These are phyloP conservation scores for Scolopax bukidnonensis DNA, from an alignment of 2,797 vertebrate genomes.

Conservation along the genomic window DNA sequence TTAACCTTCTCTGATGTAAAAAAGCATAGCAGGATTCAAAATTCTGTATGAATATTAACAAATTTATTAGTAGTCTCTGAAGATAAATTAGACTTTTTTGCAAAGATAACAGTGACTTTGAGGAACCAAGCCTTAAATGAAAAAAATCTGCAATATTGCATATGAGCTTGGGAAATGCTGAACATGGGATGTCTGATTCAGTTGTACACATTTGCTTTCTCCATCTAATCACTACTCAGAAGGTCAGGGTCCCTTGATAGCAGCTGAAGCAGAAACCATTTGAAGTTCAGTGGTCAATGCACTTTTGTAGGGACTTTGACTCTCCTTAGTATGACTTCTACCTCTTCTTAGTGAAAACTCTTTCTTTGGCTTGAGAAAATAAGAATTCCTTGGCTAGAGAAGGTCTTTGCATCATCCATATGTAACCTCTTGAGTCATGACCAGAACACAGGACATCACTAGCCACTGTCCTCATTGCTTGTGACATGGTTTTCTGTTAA, in stretches of 20 bases:
- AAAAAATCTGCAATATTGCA: background rate
- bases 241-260: background rate
- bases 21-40: constrained; percentile 3
- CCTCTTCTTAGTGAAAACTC: background rate
- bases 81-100: background rate
- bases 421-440: background rate
- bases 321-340: background rate
- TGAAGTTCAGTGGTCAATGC: background rate
- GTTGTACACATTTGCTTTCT: background rate
- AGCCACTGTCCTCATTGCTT: background rate
- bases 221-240: background rate
- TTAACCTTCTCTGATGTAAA: constrained; percentile 3
- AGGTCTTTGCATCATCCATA: background rate
- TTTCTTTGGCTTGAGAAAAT: background rate
- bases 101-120: background rate
- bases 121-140: background rate
- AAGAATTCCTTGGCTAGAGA: background rate
- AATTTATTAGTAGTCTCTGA: background rate
- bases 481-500: background rate
- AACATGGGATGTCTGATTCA: background rate
- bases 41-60: constrained; percentile 11
- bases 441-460: background rate
- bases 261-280: background rate
- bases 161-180: background rate
- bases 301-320: background rate